Evolutionary conservation across 2,888 invertebrate genomes (phyloP).

Genomic region (Luffia ferchaultella): DNA sequence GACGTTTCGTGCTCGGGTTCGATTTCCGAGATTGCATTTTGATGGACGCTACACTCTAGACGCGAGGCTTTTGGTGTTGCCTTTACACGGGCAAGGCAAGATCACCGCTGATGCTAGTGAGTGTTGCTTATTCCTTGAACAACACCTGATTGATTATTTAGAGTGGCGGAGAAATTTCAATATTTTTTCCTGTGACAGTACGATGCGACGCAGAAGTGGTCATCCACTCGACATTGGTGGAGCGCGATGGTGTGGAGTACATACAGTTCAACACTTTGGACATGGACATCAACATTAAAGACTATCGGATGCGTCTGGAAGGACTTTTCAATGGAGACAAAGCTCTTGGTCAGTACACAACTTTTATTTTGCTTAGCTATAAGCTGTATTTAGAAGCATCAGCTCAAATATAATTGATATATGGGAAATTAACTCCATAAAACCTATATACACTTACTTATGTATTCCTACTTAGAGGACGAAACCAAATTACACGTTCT

Average conservation of each 20-base stretch:
- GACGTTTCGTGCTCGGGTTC: conserved; percentile 49
- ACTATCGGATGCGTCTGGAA: conserved; percentile 61
- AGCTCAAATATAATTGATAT: background rate
- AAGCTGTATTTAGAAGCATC: background rate
- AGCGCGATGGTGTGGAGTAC: conserved; percentile 49
- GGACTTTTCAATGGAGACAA: conserved; percentile 70
- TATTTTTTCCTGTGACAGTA: conserved; percentile 45
- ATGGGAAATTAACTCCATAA: too few species aligned
- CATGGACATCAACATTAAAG: conserved; percentile 60
- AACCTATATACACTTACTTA: too few species aligned
- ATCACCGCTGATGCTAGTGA: conserved; percentile 65
- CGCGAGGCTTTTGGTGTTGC: conserved; percentile 60
- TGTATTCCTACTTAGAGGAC: too few species aligned
- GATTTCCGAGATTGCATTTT: conserved; percentile 61
- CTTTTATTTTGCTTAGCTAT: background rate
- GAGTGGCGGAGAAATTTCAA: background rate
- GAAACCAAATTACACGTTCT: too few species aligned
- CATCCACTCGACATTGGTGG: conserved; percentile 35
- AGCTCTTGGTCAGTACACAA: conserved; percentile 50
- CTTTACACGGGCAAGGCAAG: conserved; percentile 66
- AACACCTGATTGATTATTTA: too few species aligned
- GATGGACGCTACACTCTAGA: conserved; percentile 67
- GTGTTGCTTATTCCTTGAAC: conserved; percentile 12
- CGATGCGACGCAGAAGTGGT: conserved; percentile 56
- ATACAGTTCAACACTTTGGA: conserved; percentile 52